A percentile compares a stretch with the other conserved stretches of the same genome.
phyloP scores from a whole-genome alignment of 2,113 vertebrate species.

The Shinisaurus crocodilurus region DNA sequence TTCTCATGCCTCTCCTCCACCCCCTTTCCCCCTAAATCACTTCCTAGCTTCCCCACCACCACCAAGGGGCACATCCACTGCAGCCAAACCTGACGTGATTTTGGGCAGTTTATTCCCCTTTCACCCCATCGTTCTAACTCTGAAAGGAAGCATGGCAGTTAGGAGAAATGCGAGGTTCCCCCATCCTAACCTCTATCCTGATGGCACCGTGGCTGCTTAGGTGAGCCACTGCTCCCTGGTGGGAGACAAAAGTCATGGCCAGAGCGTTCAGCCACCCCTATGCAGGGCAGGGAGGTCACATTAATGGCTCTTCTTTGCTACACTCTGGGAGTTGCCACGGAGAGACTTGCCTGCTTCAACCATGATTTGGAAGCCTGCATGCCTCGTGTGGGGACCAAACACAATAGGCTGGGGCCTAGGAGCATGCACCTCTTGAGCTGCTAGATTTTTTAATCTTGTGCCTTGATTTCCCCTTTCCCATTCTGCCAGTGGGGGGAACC shows the following conservation, averaged over 20 bases:
- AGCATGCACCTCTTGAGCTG: slow-evolving; percentile 17
- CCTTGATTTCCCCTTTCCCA: slow-evolving; percentile 40
- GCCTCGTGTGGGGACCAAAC: background rate
- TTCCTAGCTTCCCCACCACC: background rate
- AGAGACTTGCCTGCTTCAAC: background rate
- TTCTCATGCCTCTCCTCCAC: background rate
- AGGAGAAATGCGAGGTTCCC: background rate
- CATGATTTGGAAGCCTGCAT: background rate
- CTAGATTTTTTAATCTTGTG: slow-evolving; percentile 34
- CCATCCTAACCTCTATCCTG: background rate
- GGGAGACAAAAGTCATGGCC: background rate
- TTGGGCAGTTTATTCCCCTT: background rate
- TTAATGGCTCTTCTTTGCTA: background rate
- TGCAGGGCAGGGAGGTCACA: background rate
- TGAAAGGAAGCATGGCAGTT: background rate
- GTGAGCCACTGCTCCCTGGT: background rate
- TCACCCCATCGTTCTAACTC: background rate
- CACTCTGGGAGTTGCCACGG: background rate
- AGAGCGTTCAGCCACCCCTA: background rate
- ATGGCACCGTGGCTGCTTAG: background rate
- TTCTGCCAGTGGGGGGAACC: slow-evolving; percentile 26
- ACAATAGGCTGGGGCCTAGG: background rate
- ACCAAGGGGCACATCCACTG: background rate
- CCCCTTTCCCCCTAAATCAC: background rate
- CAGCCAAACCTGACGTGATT: background rate